Conservation (phyloP, 2,888 invertebrate genomes). For the Stenoptilia bipunctidactyla region DNA sequence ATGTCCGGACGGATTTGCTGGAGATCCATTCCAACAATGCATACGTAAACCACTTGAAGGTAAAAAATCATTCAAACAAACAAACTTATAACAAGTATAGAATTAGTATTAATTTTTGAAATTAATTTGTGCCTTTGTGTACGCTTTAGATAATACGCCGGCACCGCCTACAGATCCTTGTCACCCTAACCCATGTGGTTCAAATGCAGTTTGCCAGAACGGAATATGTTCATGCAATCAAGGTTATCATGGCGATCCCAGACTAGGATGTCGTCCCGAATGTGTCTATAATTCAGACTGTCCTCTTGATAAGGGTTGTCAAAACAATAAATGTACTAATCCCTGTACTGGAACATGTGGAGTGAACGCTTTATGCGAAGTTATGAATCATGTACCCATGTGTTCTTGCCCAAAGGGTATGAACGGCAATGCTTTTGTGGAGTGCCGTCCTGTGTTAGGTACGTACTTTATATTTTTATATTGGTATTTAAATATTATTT, state of each 20-base stretch:
- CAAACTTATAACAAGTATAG: background rate
- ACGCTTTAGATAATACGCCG: conserved; percentile 7
- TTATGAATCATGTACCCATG: conserved; percentile 79
- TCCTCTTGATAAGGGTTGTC: conserved; percentile 73
- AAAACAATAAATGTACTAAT: conserved; percentile 77
- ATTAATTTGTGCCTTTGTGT: conserved; percentile 1
- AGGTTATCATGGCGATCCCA: conserved; percentile 77
- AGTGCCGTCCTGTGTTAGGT: conserved; percentile 69
- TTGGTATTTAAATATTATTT: too few relatives aligned
- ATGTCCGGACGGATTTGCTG: conserved; percentile 75
- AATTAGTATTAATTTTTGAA: background rate
- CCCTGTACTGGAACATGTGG: conserved; percentile 82
- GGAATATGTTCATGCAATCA: conserved; percentile 73
- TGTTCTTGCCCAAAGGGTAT: conserved; percentile 77
- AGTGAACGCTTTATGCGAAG: conserved; percentile 77
- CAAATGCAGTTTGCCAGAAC: conserved; percentile 69
- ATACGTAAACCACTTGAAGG: conserved; percentile 62
- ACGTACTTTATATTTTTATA: conserved; percentile 20
- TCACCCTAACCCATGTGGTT: conserved; percentile 75
- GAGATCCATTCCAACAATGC: conserved; percentile 80
- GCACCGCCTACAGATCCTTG: conserved; percentile 56
- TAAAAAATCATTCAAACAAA: conserved; percentile 16
- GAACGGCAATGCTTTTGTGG: conserved; percentile 77
- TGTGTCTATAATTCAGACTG: conserved; percentile 79
- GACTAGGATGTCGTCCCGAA: conserved; percentile 77